Evolutionary conservation across 92 coral and sea anemone species (phyloP).

Genomic region (Zoanthus sansibaricus): DNA sequence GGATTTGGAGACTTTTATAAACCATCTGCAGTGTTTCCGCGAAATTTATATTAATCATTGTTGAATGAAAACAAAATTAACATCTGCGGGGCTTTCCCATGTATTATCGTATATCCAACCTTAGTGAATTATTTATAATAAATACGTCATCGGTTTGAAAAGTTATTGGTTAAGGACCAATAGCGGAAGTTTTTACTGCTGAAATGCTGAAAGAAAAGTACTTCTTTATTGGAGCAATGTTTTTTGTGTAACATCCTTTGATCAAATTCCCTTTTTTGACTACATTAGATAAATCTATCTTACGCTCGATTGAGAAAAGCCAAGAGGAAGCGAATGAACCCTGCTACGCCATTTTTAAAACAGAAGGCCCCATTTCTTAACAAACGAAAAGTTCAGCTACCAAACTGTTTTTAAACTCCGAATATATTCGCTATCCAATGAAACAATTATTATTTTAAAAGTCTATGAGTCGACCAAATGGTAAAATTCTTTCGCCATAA

Average conservation of each 20-base stretch:
- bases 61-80: background rate
- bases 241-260: background rate
- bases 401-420: background rate
- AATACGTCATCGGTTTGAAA: background rate
- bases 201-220: background rate
- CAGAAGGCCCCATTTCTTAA: background rate
- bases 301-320: too few relatives aligned
- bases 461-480: background rate
- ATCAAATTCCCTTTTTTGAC: background rate
- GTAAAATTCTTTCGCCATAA: background rate
- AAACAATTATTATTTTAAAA: background rate
- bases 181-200: constrained; percentile 9
- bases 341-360: too few relatives aligned
- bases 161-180: background rate
- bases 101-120: background rate
- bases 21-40: background rate
- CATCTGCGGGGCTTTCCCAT: background rate
- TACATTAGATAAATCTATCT: background rate
- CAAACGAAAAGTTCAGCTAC: background rate
- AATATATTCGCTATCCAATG: background rate
- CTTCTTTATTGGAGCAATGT: background rate
- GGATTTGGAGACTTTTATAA: background rate
- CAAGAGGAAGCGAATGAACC: too few relatives aligned
- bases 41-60: background rate
- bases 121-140: background rate